A percentile compares a stretch with the other conserved stretches of the same genome.
Evolutionary conservation across 1,140 invertebrate genomes (phyloP).

Genomic region (Listronotus bonariensis): DNA sequence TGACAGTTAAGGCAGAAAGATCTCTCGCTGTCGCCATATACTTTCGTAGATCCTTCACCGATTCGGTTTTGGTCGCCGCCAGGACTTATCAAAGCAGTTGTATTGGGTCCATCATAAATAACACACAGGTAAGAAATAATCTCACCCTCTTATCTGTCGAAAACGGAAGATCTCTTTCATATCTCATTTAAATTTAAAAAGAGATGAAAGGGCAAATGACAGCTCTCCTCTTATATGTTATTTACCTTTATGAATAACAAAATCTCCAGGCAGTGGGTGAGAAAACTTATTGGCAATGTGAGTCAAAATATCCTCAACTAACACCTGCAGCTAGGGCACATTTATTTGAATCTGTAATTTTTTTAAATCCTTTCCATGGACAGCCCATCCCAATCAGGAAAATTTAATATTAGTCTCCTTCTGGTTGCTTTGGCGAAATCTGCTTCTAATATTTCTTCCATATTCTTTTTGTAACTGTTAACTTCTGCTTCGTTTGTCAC

Average conservation of each 20-base stretch:
- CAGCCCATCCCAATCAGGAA: slow-evolving; percentile 84
- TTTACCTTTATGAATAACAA: slow-evolving; percentile 38
- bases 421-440: slow-evolving; percentile 76
- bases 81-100: too few relatives aligned
- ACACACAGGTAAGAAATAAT: too few relatives aligned
- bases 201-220: too few relatives aligned
- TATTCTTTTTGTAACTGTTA: slow-evolving; percentile 33
- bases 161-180: too few relatives aligned
- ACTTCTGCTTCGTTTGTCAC: slow-evolving; percentile 33
- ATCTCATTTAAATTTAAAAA: too few relatives aligned
- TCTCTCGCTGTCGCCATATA: too few relatives aligned
- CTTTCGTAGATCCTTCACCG: too few relatives aligned
- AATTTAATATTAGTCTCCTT: slow-evolving; percentile 60
- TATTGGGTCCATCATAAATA: too few relatives aligned
- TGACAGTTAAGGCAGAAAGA: too few relatives aligned
- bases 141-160: too few relatives aligned
- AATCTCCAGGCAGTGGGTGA: slow-evolving; percentile 62
- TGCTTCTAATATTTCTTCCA: slow-evolving; percentile 75
- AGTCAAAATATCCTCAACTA: slow-evolving; percentile 63
- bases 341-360: slow-evolving; percentile 61
- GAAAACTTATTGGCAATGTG: slow-evolving; percentile 73
- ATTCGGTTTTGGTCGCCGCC: too few relatives aligned
- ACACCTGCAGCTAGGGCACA: slow-evolving; percentile 66
- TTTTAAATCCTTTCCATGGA: slow-evolving; percentile 78
- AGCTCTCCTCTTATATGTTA: too few relatives aligned